Evolutionary conservation across 2,888 invertebrate genomes (phyloP).

Genomic region (Kuschelorhynchus macadamiae): DNA sequence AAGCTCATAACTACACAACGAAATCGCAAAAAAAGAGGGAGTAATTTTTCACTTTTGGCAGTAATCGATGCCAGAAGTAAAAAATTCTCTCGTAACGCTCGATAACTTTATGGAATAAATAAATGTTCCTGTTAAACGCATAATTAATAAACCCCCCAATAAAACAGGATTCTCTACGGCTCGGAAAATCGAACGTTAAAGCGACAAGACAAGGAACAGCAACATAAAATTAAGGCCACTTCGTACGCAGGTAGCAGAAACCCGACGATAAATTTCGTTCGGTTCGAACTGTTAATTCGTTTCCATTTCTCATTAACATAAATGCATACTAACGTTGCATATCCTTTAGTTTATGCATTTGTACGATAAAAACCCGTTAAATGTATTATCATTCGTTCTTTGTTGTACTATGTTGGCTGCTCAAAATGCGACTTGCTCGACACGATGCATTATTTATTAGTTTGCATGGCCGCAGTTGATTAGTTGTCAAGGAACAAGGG

Average conservation of each 20-base stretch:
- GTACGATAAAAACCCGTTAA: slow-evolving; percentile 38
- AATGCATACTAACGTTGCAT: slow-evolving; percentile 31
- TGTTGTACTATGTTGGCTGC: slow-evolving; percentile 19
- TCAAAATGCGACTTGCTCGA: slow-evolving; percentile 24
- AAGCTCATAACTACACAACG: too few relatives aligned
- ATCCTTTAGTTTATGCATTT: slow-evolving; percentile 39
- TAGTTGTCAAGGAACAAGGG: slow-evolving; percentile 30
- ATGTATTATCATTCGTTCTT: slow-evolving; percentile 39
- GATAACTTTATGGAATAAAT: too few relatives aligned
- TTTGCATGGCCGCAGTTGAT: slow-evolving; percentile 28
- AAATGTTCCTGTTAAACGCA: too few relatives aligned
- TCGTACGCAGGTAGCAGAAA: slow-evolving; percentile 10
- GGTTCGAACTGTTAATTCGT: slow-evolving; percentile 29
- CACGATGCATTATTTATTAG: slow-evolving; percentile 41
- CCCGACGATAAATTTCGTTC: slow-evolving; percentile 16
- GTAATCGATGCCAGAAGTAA: too few relatives aligned
- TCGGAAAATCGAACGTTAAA: slow-evolving; percentile 7
- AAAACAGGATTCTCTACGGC: slow-evolving; percentile 9
- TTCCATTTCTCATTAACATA: slow-evolving; percentile 17
- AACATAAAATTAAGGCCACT: slow-evolving; percentile 10
- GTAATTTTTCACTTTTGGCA: too few relatives aligned
- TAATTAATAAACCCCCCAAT: slow-evolving; percentile 11
- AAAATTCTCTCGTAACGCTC: too few relatives aligned
- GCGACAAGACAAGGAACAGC: slow-evolving; percentile 1
- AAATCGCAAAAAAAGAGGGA: too few relatives aligned